A percentile compares a stretch with the other conserved stretches of the same genome.
Conservation (phyloP, 2,113 vertebrate species). For the Balaenoptera acutorostrata region DNA sequence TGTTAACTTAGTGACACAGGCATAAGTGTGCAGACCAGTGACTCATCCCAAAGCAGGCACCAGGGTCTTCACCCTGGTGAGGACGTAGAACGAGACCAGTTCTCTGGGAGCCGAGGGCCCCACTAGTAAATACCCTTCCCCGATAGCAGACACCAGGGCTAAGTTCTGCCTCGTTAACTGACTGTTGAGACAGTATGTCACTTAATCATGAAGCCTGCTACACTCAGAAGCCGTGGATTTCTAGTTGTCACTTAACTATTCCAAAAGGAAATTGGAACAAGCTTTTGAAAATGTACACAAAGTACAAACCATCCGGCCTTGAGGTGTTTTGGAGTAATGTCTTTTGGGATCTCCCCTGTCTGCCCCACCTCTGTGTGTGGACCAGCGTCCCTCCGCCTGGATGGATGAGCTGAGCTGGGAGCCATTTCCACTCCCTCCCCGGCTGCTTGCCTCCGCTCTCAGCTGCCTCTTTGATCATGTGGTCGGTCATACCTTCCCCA, state of each 20-base stretch:
- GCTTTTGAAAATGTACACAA: constrained; percentile 8
- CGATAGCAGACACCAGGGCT: background rate
- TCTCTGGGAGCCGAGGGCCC: background rate
- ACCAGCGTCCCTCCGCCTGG: background rate
- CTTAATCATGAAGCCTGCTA: background rate
- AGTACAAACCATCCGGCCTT: background rate
- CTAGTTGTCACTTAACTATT: background rate
- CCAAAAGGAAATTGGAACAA: constrained; percentile 9
- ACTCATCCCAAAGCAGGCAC: background rate
- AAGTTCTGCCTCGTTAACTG: background rate
- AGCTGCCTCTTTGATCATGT: background rate
- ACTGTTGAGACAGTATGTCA: background rate
- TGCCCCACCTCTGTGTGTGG: background rate
- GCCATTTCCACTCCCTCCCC: background rate
- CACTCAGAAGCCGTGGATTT: background rate
- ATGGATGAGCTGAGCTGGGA: background rate
- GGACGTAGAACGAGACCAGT: background rate
- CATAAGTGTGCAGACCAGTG: background rate
- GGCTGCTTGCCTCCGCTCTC: background rate
- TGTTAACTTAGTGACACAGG: background rate
- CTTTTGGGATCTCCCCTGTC: background rate
- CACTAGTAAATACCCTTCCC: rapidly evolving
- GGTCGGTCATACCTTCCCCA: constrained; percentile 18
- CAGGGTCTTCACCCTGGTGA: background rate
- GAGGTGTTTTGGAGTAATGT: background rate